Conservation (phyloP, 2,888 invertebrate species). For the Boloria euphrosyne region DNA sequence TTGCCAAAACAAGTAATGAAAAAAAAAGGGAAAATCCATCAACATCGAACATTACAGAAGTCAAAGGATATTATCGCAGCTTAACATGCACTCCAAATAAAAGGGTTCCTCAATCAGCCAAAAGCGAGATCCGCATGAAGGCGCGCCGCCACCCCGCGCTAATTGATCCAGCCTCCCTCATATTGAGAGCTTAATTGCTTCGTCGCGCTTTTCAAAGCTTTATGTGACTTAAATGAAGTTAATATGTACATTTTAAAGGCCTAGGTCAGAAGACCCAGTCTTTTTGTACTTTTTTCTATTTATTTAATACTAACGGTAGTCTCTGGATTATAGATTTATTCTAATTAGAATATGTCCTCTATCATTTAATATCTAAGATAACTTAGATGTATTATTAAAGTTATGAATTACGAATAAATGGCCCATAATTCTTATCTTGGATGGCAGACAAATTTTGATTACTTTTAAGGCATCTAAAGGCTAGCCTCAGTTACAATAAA, state of each 20-base stretch:
- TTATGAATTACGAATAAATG: too few relatives aligned
- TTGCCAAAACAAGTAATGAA: too few relatives aligned
- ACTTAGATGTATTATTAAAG: too few relatives aligned
- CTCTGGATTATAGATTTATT: too few relatives aligned
- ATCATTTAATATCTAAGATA: too few relatives aligned
- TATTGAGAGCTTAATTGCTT: slow-evolving; percentile 16
- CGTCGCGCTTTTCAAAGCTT: slow-evolving; percentile 19
- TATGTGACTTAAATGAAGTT: slow-evolving; percentile 15
- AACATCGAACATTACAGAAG: neutral
- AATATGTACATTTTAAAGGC: slow-evolving; percentile 6
- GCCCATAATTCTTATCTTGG: too few relatives aligned
- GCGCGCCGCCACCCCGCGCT: slow-evolving; percentile 2
- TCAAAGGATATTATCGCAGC: neutral
- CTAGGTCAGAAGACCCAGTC: neutral
- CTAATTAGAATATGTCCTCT: too few relatives aligned
- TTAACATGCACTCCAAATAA: neutral
- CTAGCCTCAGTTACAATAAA: too few relatives aligned
- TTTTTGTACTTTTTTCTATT: too few relatives aligned
- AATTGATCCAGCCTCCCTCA: slow-evolving; percentile 16
- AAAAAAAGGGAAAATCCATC: neutral
- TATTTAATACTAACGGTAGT: too few relatives aligned
- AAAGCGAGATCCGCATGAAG: slow-evolving; percentile 8
- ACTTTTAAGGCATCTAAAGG: too few relatives aligned
- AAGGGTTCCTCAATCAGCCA: neutral
- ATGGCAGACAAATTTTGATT: too few relatives aligned